These are phyloP conservation scores for Sparidentex hasta DNA, from an alignment of 2,797 vertebrate genomes.

Conservation along the genomic window DNA sequence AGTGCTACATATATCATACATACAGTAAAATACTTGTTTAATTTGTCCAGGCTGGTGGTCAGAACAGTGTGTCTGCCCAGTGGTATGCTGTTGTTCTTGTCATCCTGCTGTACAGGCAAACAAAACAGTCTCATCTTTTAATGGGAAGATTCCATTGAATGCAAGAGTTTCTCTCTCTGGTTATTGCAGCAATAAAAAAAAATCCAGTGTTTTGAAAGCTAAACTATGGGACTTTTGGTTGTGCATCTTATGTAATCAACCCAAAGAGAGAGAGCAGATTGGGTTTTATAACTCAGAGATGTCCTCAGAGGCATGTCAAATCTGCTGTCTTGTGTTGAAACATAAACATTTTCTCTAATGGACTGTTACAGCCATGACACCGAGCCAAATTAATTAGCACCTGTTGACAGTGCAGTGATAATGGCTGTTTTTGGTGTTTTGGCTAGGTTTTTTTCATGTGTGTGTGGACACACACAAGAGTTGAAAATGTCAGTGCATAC, in stretches of 20 bases:
- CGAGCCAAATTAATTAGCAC: slow-evolving; percentile 5
- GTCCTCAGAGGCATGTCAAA: slow-evolving; percentile 3
- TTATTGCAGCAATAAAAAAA: slow-evolving; percentile 13
- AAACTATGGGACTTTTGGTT: not conserved
- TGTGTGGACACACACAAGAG: not conserved
- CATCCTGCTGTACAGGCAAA: not conserved
- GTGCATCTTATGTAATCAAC: not conserved
- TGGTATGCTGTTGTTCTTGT: slow-evolving; percentile 1
- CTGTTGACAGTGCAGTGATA: no score
- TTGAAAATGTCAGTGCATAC: slow-evolving; percentile 10
- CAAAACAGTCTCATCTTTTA: not conserved
- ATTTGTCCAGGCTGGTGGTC: not conserved
- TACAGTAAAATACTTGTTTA: not conserved
- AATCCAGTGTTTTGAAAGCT: not conserved
- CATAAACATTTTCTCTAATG: not conserved
- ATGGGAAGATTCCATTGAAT: slow-evolving; percentile 7
- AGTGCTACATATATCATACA: not conserved
- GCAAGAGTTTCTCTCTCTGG: not conserved
- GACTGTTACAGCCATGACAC: not conserved
- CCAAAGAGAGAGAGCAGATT: not conserved
- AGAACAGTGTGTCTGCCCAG: not conserved
- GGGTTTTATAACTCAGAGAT: not conserved
- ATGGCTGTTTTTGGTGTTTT: slow-evolving; percentile 16
- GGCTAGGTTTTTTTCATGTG: slow-evolving; percentile 9
- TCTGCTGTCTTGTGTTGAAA: not conserved